phyloP scores from a whole-genome alignment of 2,888 invertebrate species.

The Altica lythri region DNA sequence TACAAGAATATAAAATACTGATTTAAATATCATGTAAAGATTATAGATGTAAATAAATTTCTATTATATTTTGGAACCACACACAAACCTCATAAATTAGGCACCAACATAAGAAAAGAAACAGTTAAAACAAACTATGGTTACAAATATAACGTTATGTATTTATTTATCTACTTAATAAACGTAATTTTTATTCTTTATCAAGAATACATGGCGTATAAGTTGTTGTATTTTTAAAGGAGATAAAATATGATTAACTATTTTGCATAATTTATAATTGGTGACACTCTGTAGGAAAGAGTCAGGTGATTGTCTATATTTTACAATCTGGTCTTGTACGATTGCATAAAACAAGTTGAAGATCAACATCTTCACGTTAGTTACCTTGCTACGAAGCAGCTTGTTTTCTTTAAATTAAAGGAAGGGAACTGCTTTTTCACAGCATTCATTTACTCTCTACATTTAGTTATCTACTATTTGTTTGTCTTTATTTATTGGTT shows the following conservation, averaged over 20 bases:
- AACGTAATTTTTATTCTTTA: background rate
- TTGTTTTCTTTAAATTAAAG: conserved; percentile 31
- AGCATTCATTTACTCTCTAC: conserved; percentile 14
- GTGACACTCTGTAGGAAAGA: conserved; percentile 5
- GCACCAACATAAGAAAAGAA: background rate
- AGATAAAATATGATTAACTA: background rate
- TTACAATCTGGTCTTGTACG: conserved; percentile 39
- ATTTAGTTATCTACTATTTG: conserved; percentile 6
- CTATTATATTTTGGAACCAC: background rate
- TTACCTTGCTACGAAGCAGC: conserved; percentile 30
- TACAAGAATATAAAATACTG: background rate
- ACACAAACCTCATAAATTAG: background rate
- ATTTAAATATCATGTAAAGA: background rate
- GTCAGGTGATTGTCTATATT: conserved; percentile 38
- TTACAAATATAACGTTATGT: background rate
- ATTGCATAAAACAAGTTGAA: conserved; percentile 40
- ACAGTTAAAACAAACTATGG: background rate
- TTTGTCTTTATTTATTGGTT: conserved; percentile 13
- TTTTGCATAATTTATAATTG: background rate
- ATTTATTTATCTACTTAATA: background rate
- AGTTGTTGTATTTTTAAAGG: background rate
- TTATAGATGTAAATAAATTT: background rate
- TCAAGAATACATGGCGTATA: background rate
- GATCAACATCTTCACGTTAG: conserved; percentile 39
- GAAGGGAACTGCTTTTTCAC: conserved; percentile 23